phyloP scores from a whole-genome alignment of 2,797 vertebrate genomes.

The Corythornis leucogaster region DNA sequence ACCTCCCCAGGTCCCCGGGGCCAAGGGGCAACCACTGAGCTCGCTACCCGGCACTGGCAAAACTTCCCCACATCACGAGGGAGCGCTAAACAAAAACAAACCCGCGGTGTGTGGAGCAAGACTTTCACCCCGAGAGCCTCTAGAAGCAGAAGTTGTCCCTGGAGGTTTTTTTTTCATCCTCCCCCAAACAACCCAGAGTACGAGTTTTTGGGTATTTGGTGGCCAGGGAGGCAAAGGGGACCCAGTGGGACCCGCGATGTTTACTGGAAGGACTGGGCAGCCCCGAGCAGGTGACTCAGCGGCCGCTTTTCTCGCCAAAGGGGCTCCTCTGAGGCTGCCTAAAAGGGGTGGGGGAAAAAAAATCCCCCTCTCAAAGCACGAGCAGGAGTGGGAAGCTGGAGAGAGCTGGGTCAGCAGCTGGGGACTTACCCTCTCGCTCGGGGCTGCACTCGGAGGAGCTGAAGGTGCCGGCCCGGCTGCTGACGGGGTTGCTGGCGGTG shows the following conservation, averaged over 20 bases:
- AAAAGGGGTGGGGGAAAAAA: neutral
- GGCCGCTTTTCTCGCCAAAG: neutral
- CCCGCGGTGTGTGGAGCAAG: neutral
- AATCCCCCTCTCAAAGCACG: neutral
- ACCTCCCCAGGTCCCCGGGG: rapidly evolving
- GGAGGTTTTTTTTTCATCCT: neutral
- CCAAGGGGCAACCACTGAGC: neutral
- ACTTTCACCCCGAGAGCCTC: neutral
- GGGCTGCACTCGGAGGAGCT: neutral
- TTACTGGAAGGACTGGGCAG: neutral
- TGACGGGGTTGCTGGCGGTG: neutral
- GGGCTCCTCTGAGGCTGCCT: neutral
- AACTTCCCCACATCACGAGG: neutral
- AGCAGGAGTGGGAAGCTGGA: neutral
- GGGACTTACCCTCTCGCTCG: neutral
- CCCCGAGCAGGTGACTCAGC: neutral
- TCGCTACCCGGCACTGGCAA: rapidly evolving
- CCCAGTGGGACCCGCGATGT: rapidly evolving
- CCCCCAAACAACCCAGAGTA: rapidly evolving
- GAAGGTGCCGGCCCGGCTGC: rapidly evolving
- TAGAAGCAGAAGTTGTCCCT: neutral
- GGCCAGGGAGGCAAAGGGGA: neutral
- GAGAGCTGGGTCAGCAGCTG: rapidly evolving
- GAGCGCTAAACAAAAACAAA: neutral
- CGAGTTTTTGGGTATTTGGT: rapidly evolving